A percentile compares a stretch with the other conserved stretches of the same genome.
phyloP scores from a whole-genome alignment of 2,888 invertebrate species.

The Caenorhabditis sulstoni region DNA sequence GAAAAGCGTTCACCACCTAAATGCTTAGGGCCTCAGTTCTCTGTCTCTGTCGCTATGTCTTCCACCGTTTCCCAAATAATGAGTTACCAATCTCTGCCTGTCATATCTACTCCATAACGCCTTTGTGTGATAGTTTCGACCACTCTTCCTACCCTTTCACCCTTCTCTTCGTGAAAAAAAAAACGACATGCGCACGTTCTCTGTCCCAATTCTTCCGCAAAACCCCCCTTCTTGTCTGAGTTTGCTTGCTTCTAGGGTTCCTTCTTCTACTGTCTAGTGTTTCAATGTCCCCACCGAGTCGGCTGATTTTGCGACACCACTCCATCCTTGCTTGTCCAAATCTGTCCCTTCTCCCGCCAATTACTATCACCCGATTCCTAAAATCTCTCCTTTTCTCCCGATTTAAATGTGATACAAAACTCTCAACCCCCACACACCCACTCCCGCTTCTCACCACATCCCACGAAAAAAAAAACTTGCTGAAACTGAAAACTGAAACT shows the following conservation, averaged over 20 bases:
- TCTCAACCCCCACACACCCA: neutral
- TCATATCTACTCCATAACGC: conserved; percentile 16
- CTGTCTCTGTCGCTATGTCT: neutral
- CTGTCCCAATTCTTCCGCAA: neutral
- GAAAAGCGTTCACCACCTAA: too few species aligned
- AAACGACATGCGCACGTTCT: neutral
- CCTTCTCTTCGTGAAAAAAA: too few species aligned
- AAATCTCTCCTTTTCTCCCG: neutral
- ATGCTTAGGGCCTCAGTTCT: too few species aligned
- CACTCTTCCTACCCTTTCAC: conserved; percentile 1
- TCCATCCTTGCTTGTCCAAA: neutral
- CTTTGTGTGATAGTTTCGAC: conserved; percentile 21
- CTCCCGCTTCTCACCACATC: neutral
- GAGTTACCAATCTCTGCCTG: conserved; percentile 9
- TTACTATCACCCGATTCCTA: neutral
- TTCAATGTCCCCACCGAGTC: neutral
- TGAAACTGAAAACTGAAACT: neutral
- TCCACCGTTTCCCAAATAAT: neutral
- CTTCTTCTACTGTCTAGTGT: neutral
- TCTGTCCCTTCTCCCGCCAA: neutral
- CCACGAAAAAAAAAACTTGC: neutral
- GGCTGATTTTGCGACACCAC: neutral
- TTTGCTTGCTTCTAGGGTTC: conserved; percentile 1
- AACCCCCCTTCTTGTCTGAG: too few species aligned
- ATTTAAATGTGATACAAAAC: conserved; percentile 5